Evolutionary conservation across 2,113 vertebrate genomes (phyloP).

Genomic region (Lampris incognitus): DNA sequence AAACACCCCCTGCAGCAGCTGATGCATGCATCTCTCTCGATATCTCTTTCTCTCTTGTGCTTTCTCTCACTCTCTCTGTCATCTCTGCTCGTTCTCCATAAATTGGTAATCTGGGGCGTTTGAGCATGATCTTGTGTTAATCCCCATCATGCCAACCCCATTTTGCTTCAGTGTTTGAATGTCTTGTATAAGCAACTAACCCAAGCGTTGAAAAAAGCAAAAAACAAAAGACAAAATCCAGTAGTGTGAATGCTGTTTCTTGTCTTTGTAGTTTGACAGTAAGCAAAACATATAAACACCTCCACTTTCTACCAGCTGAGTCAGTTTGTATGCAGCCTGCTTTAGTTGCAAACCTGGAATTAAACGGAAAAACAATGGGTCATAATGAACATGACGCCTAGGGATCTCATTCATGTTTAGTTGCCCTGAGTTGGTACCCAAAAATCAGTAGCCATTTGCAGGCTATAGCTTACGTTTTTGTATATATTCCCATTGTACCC

Average conservation of each 20-base stretch:
- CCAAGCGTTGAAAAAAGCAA: background rate
- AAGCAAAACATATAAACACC: slow-evolving; percentile 33
- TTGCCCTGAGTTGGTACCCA: slow-evolving; percentile 49
- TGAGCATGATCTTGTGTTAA: slow-evolving; percentile 12
- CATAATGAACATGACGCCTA: slow-evolving; percentile 43
- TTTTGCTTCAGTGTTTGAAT: background rate
- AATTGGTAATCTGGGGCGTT: slow-evolving; percentile 8
- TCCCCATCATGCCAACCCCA: background rate
- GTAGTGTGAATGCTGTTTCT: background rate
- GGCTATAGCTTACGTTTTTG: slow-evolving; percentile 24
- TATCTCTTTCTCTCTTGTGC: slow-evolving; percentile 7
- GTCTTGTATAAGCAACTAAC: background rate
- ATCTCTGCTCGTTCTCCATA: slow-evolving; percentile 5
- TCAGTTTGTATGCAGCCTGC: slow-evolving; percentile 26
- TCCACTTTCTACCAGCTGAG: slow-evolving; percentile 24
- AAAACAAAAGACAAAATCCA: background rate
- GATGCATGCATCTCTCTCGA: slow-evolving; percentile 44
- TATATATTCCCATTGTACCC: slow-evolving; percentile 22
- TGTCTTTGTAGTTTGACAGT: background rate
- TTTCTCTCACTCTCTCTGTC: slow-evolving; percentile 2
- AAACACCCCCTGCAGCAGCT: slow-evolving; percentile 58
- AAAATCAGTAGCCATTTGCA: slow-evolving; percentile 27
- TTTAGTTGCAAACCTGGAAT: slow-evolving; percentile 29
- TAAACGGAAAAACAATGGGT: slow-evolving; percentile 36
- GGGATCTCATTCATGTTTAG: slow-evolving; percentile 39